Conservation (phyloP, 2,113 vertebrate genomes). For the Mobula birostris region DNA sequence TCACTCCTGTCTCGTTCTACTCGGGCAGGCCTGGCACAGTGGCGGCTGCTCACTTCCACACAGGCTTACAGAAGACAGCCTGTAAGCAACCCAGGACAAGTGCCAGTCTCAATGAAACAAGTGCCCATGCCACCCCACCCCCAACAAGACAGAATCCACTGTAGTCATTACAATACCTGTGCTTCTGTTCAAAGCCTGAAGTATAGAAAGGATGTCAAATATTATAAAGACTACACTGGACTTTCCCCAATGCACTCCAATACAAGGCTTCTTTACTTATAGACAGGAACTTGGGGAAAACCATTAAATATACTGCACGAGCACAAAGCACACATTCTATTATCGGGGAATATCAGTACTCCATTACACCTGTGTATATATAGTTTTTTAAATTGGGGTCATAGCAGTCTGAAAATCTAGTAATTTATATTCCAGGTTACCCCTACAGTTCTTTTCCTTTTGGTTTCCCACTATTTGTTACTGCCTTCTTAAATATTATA, state of each 20-base stretch:
- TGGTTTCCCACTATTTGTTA: background rate
- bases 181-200: background rate
- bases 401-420: background rate
- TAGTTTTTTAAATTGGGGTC: background rate
- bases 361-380: background rate
- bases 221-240: background rate
- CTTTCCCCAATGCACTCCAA: background rate
- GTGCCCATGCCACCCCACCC: background rate
- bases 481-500: constrained; percentile 31
- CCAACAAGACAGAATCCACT: background rate
- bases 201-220: background rate
- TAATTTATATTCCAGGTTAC: background rate
- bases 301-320: background rate
- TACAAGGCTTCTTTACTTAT: background rate
- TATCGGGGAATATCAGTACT: background rate
- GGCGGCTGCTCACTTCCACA: background rate
- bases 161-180: background rate
- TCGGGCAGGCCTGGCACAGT: too few relatives aligned
- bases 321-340: background rate
- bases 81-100: background rate
- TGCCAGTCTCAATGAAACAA: too few relatives aligned
- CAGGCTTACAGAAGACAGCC: too few relatives aligned
- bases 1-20: background rate
- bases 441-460: background rate
- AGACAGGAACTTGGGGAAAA: background rate